These are phyloP conservation scores for Agapostemon virescens DNA, from an alignment of 2,888 invertebrate species.

Conservation along the genomic window DNA sequence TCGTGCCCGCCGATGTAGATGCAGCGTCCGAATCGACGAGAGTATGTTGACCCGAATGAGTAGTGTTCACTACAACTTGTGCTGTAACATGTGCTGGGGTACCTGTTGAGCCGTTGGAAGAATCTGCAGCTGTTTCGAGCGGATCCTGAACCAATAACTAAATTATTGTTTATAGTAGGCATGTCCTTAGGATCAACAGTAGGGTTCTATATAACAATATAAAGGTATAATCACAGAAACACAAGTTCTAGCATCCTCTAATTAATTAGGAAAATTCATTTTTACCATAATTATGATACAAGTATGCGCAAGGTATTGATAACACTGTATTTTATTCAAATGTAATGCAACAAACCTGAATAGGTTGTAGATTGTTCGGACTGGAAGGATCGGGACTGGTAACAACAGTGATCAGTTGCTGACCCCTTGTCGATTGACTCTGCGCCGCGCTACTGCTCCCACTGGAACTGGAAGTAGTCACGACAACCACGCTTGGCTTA, in stretches of 20 bases:
- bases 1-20: slow-evolving; percentile 81
- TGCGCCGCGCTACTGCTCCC: slow-evolving; percentile 74
- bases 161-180: slow-evolving; percentile 69
- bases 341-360: slow-evolving; percentile 74
- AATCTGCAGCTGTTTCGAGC: slow-evolving; percentile 83
- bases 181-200: slow-evolving; percentile 61
- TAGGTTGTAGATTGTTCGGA: slow-evolving; percentile 78
- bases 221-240: neutral
- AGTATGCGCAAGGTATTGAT: neutral
- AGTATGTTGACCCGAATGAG: slow-evolving; percentile 80
- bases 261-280: neutral
- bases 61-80: slow-evolving; percentile 80
- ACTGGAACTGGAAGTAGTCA: slow-evolving; percentile 78
- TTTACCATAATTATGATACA: neutral
- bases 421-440: slow-evolving; percentile 76
- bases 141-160: slow-evolving; percentile 79
- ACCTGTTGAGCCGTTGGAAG: slow-evolving; percentile 83
- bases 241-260: neutral
- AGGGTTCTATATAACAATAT: slow-evolving; percentile 35
- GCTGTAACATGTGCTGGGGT: slow-evolving; percentile 80
- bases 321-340: neutral
- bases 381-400: slow-evolving; percentile 78
- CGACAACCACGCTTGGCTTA: slow-evolving; percentile 78
- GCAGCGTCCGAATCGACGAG: slow-evolving; percentile 82
- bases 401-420: slow-evolving; percentile 79